Evolutionary conservation across 1,140 invertebrate species (phyloP).

Genomic region (Drosophila malerkotliana): DNA sequence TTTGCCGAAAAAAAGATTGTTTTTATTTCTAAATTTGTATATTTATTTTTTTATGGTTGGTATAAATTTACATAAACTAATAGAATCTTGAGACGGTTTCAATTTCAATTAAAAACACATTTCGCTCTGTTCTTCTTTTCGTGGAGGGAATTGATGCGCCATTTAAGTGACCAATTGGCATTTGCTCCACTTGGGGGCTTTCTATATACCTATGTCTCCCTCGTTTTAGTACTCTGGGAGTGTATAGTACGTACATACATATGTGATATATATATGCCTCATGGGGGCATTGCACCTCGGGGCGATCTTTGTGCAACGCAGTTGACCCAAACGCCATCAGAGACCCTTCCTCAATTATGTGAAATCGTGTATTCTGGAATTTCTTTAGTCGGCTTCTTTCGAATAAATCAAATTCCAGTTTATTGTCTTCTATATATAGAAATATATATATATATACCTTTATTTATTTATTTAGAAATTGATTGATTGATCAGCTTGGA

Average conservation of each 20-base stretch:
- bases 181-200: conserved; percentile 60
- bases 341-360: conserved; percentile 24
- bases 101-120: conserved; percentile 73
- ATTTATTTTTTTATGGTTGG: conserved; percentile 4
- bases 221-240: neutral
- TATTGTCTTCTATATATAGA: neutral
- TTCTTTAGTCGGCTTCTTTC: neutral
- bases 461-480: neutral
- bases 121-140: conserved; percentile 11
- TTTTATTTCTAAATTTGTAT: neutral
- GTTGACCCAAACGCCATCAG: conserved; percentile 61
- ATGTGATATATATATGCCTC: neutral
- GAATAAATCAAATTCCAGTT: neutral
- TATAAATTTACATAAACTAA: conserved; percentile 73
- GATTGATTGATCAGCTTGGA: neutral
- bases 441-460: neutral
- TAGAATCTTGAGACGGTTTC: conserved; percentile 79
- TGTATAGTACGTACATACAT: neutral
- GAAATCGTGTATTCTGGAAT: neutral
- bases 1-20: conserved; percentile 58
- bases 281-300: conserved; percentile 45
- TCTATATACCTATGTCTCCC: neutral
- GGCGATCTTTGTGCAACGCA: conserved; percentile 46
- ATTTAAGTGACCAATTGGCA: conserved; percentile 74
- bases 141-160: conserved; percentile 66